Evolutionary conservation across 2,888 invertebrate species (phyloP).

Genomic region (Salpingus planirostris): DNA sequence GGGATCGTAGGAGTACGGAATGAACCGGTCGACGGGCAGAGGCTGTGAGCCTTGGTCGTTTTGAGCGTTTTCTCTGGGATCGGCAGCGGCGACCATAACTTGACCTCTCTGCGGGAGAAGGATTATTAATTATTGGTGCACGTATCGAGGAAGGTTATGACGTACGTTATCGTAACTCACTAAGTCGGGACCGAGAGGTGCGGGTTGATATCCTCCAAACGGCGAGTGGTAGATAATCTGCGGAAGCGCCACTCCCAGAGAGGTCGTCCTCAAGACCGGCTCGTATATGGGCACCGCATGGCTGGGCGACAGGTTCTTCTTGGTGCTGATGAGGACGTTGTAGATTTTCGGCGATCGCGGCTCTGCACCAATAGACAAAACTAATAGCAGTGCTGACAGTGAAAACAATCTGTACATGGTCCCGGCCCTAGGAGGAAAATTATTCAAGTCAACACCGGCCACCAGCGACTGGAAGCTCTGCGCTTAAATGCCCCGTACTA

Average conservation of each 20-base stretch:
- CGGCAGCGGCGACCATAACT: too few relatives aligned
- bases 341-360: constrained; percentile 27
- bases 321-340: constrained; percentile 27
- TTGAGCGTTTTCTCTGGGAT: constrained; percentile 2
- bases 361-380: constrained; percentile 12
- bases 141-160: background rate
- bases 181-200: too few relatives aligned
- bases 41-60: constrained; percentile 5
- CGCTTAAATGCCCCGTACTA: too few relatives aligned
- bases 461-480: too few relatives aligned
- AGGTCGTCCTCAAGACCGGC: constrained; percentile 27
- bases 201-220: constrained; percentile 4
- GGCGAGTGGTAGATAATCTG: constrained; percentile 14
- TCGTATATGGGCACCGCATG: constrained; percentile 29
- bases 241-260: constrained; percentile 24
- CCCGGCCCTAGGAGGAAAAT: too few relatives aligned
- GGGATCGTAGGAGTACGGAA: constrained; percentile 15
- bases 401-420: constrained; percentile 21
- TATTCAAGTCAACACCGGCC: too few relatives aligned
- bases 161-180: constrained; percentile 7
- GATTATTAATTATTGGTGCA: too few relatives aligned
- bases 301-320: constrained; percentile 29
- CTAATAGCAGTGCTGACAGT: constrained; percentile 17
- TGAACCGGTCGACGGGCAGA: constrained; percentile 15
- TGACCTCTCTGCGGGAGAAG: too few relatives aligned